Evolutionary conservation across 2,113 vertebrate species (phyloP).

Genomic region (Sapayoa aenigma): DNA sequence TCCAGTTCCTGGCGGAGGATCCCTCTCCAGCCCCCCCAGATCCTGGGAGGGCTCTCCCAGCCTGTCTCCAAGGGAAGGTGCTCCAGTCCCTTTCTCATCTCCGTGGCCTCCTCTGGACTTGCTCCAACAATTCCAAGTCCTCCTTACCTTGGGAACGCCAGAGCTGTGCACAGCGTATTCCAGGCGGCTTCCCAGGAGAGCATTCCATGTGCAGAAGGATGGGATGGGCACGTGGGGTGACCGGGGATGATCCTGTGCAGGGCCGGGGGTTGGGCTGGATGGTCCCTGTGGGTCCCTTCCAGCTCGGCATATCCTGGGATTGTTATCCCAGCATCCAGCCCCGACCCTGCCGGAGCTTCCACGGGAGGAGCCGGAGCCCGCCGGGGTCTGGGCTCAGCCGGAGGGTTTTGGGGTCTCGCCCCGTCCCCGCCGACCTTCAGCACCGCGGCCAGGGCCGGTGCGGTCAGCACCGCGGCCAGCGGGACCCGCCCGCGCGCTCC

Average conservation of each 20-base stretch:
- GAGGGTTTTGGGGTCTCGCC: no score
- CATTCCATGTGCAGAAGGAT: background rate
- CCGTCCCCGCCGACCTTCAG: background rate
- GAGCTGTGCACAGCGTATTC: rapidly evolving
- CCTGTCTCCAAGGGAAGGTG: rapidly evolving
- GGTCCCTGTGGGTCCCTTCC: no score
- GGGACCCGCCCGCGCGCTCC: no score
- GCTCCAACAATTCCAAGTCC: background rate
- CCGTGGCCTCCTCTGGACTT: background rate
- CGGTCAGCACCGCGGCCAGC: background rate
- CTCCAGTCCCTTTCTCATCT: background rate
- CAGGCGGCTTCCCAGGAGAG: rapidly evolving
- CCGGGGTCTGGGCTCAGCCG: rapidly evolving
- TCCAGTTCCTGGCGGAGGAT: background rate
- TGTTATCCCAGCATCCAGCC: background rate
- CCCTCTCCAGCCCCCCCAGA: background rate
- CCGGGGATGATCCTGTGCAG: no score
- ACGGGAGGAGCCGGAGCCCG: background rate
- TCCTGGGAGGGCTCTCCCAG: background rate
- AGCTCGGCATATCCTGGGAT: no score
- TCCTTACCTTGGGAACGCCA: rapidly evolving
- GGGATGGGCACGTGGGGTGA: no score
- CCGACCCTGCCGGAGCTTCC: background rate
- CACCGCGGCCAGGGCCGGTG: background rate
- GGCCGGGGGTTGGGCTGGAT: no score